Evolutionary conservation across 2,888 invertebrate species (phyloP), one percentile per base, ranked within the genome.

Genomic region (Congeria kusceri): DNA sequence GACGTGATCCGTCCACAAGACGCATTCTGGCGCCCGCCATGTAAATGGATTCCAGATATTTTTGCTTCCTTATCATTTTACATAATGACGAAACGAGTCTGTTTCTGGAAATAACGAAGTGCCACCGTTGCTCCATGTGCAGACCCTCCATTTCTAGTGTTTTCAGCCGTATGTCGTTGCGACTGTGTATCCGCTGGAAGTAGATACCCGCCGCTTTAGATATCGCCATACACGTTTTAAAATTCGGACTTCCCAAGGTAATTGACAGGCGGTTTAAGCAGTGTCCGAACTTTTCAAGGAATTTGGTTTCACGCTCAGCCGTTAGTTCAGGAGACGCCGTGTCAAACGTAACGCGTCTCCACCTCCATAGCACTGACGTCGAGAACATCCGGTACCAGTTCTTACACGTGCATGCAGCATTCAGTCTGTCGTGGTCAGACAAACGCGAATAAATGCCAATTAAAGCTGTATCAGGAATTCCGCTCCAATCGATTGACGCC

Each of bases 311-410:
- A 5, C 63, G 77, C 27, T 83, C 74, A 1, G 79, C 77, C 5
- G 63, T 74, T 20, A 47, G 46, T 20, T 80, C 83, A 0, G 85
- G 71, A 53, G 72, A 46, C 4, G 63, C 18, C 0, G 76, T 53
- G 27, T 67, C 66, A 66, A 87, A 84, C 29, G 61, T 70, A 15
- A 85, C 70, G 18, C 77, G 56, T 32, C 83, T 58, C 18, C 77
- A 62, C 39, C 90, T 68, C 90, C 90, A 90, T 28, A 90, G 76
- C 3, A 66, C 57, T 9, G 88, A 81, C 4, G 85, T 73, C 23
- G 78, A 67, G 63, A 90, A 85, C 15, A 86, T 20, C 13, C 78
- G 64, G 9, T 74, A 49, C 88, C 89, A 90, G 46, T 86, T 80
- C 75, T 85, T 87, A 69, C 90, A 90, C 0, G 81, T 80, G 15